Evolutionary conservation across 2,888 invertebrate genomes (phyloP).

Genomic region (Arge pagana): DNA sequence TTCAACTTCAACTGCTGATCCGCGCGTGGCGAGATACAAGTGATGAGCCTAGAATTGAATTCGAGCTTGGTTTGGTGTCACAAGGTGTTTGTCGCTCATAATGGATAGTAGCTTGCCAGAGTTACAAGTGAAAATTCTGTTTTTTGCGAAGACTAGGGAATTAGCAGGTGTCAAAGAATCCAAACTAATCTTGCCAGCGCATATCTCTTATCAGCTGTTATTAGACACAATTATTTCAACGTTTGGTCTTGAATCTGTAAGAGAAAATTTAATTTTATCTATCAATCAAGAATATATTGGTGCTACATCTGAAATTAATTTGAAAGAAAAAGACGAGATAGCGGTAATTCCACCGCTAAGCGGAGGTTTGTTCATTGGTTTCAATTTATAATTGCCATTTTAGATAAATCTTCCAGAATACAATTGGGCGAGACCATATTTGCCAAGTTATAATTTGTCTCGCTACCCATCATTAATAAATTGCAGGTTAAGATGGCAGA

Average conservation of each 20-base stretch:
- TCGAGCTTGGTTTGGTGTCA: slow-evolving; percentile 3
- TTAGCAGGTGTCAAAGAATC: slow-evolving; percentile 70
- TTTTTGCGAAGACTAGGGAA: slow-evolving; percentile 91
- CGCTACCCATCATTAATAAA: no score
- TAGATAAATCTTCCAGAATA: neutral
- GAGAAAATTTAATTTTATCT: slow-evolving; percentile 75
- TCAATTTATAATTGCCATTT: no score
- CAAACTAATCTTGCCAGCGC: slow-evolving; percentile 60
- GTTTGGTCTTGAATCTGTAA: slow-evolving; percentile 71
- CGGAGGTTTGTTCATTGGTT: slow-evolving; percentile 70
- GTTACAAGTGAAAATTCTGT: slow-evolving; percentile 70
- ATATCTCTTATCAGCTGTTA: slow-evolving; percentile 64
- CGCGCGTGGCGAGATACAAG: no score
- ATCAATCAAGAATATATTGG: slow-evolving; percentile 79
- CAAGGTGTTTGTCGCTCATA: slow-evolving; percentile 16
- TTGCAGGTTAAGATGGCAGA: slow-evolving; percentile 49
- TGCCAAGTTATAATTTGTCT: no score
- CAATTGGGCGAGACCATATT: no score
- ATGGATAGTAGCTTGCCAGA: slow-evolving; percentile 27
- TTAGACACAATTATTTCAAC: slow-evolving; percentile 64
- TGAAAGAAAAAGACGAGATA: slow-evolving; percentile 77
- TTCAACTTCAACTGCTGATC: no score
- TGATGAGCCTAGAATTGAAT: no score
- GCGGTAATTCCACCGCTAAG: slow-evolving; percentile 94
- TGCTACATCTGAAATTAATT: slow-evolving; percentile 60